phyloP scores from a whole-genome alignment of 2,797 vertebrate species.

The Coregonus ussuriensis region DNA sequence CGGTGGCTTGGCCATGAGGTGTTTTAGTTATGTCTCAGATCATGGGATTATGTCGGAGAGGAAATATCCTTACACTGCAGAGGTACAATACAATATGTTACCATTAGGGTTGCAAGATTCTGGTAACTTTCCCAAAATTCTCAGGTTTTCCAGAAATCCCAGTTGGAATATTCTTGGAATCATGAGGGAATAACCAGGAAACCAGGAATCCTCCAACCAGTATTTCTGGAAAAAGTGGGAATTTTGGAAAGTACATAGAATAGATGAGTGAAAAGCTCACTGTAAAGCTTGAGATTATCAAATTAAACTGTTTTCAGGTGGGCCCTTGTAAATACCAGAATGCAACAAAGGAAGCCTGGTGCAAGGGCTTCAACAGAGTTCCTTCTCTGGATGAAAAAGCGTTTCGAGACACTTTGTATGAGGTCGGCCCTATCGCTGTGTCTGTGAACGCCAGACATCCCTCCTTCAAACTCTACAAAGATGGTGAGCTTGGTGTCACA shows the following conservation, averaged over 20 bases:
- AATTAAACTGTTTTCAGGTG: not conserved
- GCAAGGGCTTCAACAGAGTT: constrained; percentile 76
- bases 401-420: constrained; percentile 76
- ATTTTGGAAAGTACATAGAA: constrained; percentile 59
- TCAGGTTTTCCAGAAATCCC: no score
- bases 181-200: not conserved
- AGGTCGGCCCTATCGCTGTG: constrained; percentile 14
- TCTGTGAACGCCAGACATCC: no score
- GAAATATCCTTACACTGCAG: constrained; percentile 56
- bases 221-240: constrained; percentile 35
- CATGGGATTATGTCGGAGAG: constrained; percentile 60
- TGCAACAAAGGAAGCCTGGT: not conserved
- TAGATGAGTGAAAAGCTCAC: no score
- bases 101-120: no score
- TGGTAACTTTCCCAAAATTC: no score
- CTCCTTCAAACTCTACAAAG: no score
- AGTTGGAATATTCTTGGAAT: no score
- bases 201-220: no score
- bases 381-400: constrained; percentile 64
- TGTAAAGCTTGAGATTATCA: not conserved
- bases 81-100: constrained; percentile 30
- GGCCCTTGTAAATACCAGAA: not conserved
- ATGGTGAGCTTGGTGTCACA: no score
- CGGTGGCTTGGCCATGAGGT: constrained; percentile 73
- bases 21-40: constrained; percentile 76